Evolutionary conservation across 1,140 invertebrate species (phyloP).

Genomic region (Palaemon carinicauda): DNA sequence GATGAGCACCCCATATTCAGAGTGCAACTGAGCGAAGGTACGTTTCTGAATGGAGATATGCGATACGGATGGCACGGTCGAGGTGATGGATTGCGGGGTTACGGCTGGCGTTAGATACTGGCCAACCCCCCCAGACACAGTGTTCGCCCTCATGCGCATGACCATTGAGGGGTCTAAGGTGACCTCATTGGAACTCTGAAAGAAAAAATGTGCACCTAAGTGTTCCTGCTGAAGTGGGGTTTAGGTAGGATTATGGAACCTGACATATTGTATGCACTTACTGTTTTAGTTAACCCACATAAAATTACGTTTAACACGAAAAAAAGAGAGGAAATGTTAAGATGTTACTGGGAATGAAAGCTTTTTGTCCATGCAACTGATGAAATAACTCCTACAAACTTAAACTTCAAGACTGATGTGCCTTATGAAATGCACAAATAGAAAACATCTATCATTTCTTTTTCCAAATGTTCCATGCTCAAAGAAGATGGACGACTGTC

Average conservation of each 20-base stretch:
- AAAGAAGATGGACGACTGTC: too few relatives aligned
- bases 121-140: slow-evolving; percentile 32
- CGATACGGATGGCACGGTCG: not conserved
- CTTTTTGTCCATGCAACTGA: too few relatives aligned
- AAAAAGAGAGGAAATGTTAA: too few relatives aligned
- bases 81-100: not conserved
- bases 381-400: too few relatives aligned
- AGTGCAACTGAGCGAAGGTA: slow-evolving; percentile 42
- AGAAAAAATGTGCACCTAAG: not conserved
- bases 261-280: too few relatives aligned
- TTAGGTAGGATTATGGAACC: not conserved
- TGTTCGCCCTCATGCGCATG: slow-evolving; percentile 46
- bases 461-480: too few relatives aligned
- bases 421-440: too few relatives aligned
- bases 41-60: slow-evolving; percentile 31
- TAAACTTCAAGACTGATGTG: too few relatives aligned
- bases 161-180: slow-evolving; percentile 31
- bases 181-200: slow-evolving; percentile 44
- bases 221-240: not conserved
- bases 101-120: slow-evolving; percentile 23
- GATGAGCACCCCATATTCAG: slow-evolving; percentile 35
- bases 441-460: too few relatives aligned
- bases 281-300: not conserved
- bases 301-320: too few relatives aligned
- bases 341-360: too few relatives aligned